A percentile compares a stretch with the other conserved stretches of the same genome.
phyloP scores from a whole-genome alignment of 2,113 vertebrate species.

The Vicugna pacos region DNA sequence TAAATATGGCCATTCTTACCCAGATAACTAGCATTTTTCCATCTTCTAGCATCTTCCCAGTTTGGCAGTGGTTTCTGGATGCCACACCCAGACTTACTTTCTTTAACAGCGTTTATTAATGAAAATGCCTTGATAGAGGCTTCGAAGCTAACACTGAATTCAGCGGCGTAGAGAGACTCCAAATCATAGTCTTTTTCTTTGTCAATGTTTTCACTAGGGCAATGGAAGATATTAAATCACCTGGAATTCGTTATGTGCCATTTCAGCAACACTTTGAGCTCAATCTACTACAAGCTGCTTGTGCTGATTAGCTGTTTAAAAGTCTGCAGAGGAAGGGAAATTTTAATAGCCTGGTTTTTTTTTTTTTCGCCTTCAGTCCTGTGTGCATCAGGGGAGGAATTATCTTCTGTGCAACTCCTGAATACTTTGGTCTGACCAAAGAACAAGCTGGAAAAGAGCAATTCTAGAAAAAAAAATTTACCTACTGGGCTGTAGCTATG shows the following conservation, averaged over 20 bases:
- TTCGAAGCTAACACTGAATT: not conserved
- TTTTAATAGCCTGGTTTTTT: constrained; percentile 5
- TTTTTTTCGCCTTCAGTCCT: not conserved
- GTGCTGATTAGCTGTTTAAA: constrained; percentile 40
- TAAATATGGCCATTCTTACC: not conserved
- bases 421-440: constrained; percentile 20
- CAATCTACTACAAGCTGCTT: not conserved
- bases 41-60: not conserved
- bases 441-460: not conserved
- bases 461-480: not conserved
- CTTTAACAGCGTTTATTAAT: not conserved
- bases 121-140: not conserved
- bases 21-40: not conserved
- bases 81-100: not conserved
- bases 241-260: constrained; percentile 36
- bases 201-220: constrained; percentile 26
- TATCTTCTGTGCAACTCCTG: constrained; percentile 21
- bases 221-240: constrained; percentile 19
- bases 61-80: not conserved
- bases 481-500: not conserved
- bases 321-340: constrained; percentile 39
- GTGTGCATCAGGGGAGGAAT: not conserved
- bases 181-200: not conserved
- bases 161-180: not conserved
- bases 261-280: constrained; percentile 47